These are phyloP conservation scores for Rostratula benghalensis DNA, from an alignment of 2,113 vertebrate species.

Conservation along the genomic window DNA sequence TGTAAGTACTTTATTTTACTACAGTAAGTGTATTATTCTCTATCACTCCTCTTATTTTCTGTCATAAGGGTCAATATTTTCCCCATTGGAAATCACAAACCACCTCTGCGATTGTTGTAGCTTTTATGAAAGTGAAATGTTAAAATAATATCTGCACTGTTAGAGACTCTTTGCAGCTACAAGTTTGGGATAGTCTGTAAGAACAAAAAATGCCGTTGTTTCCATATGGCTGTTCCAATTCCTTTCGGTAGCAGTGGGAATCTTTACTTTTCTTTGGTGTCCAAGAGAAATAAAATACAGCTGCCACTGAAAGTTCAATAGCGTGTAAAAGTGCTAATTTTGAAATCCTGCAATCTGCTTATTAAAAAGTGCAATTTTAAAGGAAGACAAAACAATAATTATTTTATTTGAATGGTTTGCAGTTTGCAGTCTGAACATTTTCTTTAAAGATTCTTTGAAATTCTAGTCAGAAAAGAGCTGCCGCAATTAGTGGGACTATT, in stretches of 20 bases:
- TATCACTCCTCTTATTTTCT: not conserved
- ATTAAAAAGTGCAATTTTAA: not conserved
- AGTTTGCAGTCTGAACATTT: not conserved
- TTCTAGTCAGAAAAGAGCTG: not conserved
- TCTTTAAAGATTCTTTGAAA: not conserved
- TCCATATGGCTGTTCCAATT: not conserved
- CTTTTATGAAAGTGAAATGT: not conserved
- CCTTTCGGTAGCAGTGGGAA: not conserved
- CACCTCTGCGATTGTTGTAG: not conserved
- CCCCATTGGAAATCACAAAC: not conserved
- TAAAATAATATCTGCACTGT: not conserved
- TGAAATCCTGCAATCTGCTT: not conserved
- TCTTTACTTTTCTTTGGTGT: not conserved
- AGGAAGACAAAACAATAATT: constrained; percentile 3
- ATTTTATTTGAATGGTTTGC: not conserved
- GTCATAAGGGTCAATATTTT: not conserved
- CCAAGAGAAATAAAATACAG: not conserved
- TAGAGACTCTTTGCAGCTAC: not conserved
- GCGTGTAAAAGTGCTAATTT: not conserved
- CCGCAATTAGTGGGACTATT: not conserved
- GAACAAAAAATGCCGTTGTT: not conserved
- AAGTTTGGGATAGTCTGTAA: not conserved
- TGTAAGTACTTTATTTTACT: constrained; percentile 7
- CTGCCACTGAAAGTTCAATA: not conserved
- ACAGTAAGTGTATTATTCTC: not conserved